Evolutionary conservation across 2,888 invertebrate species (phyloP).

Genomic region (Eugnorisma glareosa): DNA sequence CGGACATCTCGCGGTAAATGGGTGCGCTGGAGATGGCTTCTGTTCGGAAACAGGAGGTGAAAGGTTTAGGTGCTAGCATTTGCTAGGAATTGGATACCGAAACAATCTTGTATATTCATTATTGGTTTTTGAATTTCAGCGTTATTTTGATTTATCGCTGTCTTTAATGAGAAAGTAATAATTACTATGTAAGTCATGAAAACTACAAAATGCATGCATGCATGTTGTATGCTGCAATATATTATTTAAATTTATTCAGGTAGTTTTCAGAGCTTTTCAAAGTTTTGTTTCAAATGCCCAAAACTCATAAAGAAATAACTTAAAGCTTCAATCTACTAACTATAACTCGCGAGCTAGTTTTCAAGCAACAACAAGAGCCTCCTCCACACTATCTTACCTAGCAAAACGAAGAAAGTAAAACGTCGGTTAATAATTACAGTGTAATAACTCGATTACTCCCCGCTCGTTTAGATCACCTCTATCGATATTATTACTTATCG

Average conservation of each 20-base stretch:
- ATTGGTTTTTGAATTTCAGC: background rate
- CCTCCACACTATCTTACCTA: conserved; percentile 60
- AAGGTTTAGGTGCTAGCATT: background rate
- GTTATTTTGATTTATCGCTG: background rate
- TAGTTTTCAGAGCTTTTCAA: background rate
- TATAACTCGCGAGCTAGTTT: background rate
- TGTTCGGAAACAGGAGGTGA: background rate
- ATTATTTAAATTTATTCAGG: background rate
- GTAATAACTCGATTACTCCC: conserved; percentile 72
- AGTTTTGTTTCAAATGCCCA: background rate
- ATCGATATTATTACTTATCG: conserved; percentile 73
- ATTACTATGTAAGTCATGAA: background rate
- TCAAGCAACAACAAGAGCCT: conserved; percentile 23
- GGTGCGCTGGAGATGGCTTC: conserved; percentile 56
- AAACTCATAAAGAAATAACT: background rate
- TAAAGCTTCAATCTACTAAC: background rate
- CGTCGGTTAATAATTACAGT: conserved; percentile 84
- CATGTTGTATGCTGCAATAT: background rate
- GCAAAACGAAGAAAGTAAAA: conserved; percentile 77
- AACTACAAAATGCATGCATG: no score
- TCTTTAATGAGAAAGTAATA: background rate
- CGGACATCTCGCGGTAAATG: conserved; percentile 64
- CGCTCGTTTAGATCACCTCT: conserved; percentile 69
- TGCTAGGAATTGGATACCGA: background rate
- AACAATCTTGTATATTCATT: no score